Base-by-base conservation (phyloP, 35 echinoderm and acorn worm species). In the Lytechinus variegatus region DNA sequence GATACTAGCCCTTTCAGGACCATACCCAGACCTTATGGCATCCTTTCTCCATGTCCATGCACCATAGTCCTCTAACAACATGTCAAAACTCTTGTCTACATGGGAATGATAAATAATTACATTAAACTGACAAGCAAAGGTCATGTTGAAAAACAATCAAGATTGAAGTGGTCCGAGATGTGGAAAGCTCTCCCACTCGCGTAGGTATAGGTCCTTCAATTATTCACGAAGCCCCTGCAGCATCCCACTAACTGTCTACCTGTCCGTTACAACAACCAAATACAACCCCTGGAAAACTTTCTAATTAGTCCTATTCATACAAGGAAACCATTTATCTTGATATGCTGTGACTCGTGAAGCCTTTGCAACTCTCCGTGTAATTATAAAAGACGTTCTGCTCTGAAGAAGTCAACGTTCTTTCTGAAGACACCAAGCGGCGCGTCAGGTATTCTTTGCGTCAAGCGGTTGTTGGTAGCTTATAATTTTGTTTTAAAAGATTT, bases 51-150 rank as follows among this genome's bases (percentile, higher is more conserved):
- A 44, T 44, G 33, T 44, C 57, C 10, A 71, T 7, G 24, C 19
- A n/a, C 66, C 16, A n/a, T n/a, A 2, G 6, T 79, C 66, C n/a
- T 79, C 19, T n/a, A 3, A 79, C n/a, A 79, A 79, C 66, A 79
- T 79, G 66, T 79, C n/a, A n/a, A 79, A 79, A 24, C 66, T 7
- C 16, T 16, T 24, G 66, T 79, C 66, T 79, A 24, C 2, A 44
- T 79, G 66, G 66, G n/a, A 16, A 16, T 79, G 66, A 79, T 79
- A 79, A 79, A 79, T 79, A 79, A 79, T 79, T 79, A 79, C 66
- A 24, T 79, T 79, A 24, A 24, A 19, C 66, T 79, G 66, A 79
- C 66, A 79, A 79, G 66, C 14, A 79, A 79, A 79, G 66, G 66
- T 7, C 66, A 79, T 79, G 66, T 79, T 24, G 66, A 24, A 79